Evolutionary conservation across 2,113 vertebrate species (phyloP).

Genomic region (Aplodontia rufa): DNA sequence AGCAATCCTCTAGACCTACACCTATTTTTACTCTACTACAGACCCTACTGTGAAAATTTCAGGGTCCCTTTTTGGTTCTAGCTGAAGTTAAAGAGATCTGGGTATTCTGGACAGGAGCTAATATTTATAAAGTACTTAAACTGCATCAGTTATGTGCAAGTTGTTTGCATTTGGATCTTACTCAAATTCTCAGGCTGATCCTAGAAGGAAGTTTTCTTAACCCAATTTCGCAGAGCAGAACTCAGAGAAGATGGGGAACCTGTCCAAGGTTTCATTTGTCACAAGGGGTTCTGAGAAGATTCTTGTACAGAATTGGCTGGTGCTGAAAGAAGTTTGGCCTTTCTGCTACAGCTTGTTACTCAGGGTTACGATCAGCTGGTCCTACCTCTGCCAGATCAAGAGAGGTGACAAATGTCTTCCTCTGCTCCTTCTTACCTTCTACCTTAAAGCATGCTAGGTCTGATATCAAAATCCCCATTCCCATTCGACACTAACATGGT

Average conservation of each 20-base stretch:
- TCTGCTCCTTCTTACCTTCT: not conserved
- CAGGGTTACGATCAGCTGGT: not conserved
- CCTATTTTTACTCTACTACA: not conserved
- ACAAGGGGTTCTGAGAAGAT: not conserved
- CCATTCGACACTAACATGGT: not conserved
- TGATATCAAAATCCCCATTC: not conserved
- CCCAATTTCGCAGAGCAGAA: not conserved
- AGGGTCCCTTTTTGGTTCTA: not conserved
- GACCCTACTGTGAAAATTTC: not conserved
- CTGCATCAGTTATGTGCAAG: not conserved
- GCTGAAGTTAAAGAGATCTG: not conserved
- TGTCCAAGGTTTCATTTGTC: not conserved
- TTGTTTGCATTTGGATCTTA: not conserved
- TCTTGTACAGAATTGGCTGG: not conserved
- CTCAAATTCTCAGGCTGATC: not conserved
- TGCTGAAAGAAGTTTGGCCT: not conserved
- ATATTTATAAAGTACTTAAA: not conserved
- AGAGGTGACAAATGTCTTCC: not conserved
- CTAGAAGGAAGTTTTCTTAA: not conserved
- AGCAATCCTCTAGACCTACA: not conserved
- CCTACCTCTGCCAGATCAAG: not conserved
- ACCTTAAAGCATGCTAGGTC: not conserved
- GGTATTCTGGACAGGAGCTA: not conserved
- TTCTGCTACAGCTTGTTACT: not conserved
- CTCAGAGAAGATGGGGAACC: not conserved